Percentiles rank a stretch among this genome's conserved stretches.
Conservation (phyloP, 2,113 vertebrate genomes). For the Romanogobio albipinnatus region DNA sequence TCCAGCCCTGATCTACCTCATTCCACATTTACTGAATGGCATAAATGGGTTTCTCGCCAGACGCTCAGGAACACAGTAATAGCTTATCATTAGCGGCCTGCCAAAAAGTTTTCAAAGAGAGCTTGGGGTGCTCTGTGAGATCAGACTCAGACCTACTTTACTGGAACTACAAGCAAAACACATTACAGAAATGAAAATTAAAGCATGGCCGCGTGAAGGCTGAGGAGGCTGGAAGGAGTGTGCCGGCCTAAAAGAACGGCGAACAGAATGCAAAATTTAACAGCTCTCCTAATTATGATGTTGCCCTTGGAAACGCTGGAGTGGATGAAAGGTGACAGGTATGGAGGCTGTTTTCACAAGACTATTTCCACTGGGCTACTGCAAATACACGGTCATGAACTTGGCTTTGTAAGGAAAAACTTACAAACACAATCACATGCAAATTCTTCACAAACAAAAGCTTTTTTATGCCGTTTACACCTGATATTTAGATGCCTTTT, state of each 20-base stretch:
- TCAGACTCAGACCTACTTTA: conserved; percentile 41
- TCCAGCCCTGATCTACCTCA: conserved; percentile 38
- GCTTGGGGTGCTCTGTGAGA: conserved; percentile 34
- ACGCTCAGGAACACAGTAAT: conserved; percentile 41
- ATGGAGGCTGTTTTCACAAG: conserved; percentile 29
- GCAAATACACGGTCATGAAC: neutral
- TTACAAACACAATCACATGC: neutral
- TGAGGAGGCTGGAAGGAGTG: conserved; percentile 31
- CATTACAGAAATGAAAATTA: conserved; percentile 52
- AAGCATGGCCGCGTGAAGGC: conserved; percentile 30
- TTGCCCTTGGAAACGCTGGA: conserved; percentile 43
- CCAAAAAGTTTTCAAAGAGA: conserved; percentile 49
- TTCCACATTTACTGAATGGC: conserved; percentile 21
- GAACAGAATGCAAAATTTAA: conserved; percentile 55
- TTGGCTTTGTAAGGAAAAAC: neutral
- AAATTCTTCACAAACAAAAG: neutral
- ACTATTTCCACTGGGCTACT: conserved; percentile 19
- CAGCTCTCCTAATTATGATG: conserved; percentile 54
- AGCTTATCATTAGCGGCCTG: conserved; percentile 42
- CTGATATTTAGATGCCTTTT: no score
- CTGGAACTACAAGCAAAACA: conserved; percentile 52
- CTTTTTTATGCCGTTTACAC: no score
- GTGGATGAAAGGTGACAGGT: conserved; percentile 58
- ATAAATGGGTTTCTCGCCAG: conserved; percentile 25
- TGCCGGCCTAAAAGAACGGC: conserved; percentile 38